Evolutionary conservation across 2,888 invertebrate species (phyloP).

Genomic region (Amiota minor): DNA sequence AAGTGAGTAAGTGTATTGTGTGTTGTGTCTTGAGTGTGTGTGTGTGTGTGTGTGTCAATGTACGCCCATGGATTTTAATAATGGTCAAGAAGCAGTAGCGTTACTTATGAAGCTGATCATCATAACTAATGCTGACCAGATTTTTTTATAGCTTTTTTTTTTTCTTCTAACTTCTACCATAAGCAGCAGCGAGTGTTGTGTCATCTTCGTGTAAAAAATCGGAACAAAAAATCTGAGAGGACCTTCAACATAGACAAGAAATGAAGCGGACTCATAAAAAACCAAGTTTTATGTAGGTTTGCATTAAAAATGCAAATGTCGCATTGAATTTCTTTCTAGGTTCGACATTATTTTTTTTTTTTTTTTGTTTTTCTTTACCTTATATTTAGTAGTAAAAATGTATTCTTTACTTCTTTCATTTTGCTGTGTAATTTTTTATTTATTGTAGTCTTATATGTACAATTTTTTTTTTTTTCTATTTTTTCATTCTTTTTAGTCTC

Average conservation of each 20-base stretch:
- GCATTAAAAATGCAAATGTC: constrained; percentile 72
- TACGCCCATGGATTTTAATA: constrained; percentile 45
- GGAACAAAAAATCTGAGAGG: background rate
- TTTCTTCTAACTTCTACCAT: no score
- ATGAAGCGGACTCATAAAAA: constrained; percentile 58
- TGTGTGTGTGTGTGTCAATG: constrained; percentile 45
- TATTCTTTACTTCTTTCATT: constrained; percentile 11
- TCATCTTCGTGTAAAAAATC: background rate
- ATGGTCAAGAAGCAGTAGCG: constrained; percentile 14
- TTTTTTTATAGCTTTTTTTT: no score
- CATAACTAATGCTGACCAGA: constrained; percentile 1
- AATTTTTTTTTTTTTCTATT: constrained; percentile 14
- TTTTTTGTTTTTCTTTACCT: constrained; percentile 9
- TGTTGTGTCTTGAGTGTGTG: constrained; percentile 31
- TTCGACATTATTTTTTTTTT: background rate
- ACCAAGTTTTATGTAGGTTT: constrained; percentile 55
- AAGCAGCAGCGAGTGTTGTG: no score
- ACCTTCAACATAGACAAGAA: constrained; percentile 34
- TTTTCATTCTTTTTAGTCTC: constrained; percentile 25
- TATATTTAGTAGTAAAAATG: background rate
- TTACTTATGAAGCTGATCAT: background rate
- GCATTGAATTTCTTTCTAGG: constrained; percentile 53
- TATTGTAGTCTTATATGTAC: constrained; percentile 1
- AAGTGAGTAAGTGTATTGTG: background rate
- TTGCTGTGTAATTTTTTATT: constrained; percentile 37